phyloP scores from a whole-genome alignment of 1,140 invertebrate species.

The Papilio glaucus region DNA sequence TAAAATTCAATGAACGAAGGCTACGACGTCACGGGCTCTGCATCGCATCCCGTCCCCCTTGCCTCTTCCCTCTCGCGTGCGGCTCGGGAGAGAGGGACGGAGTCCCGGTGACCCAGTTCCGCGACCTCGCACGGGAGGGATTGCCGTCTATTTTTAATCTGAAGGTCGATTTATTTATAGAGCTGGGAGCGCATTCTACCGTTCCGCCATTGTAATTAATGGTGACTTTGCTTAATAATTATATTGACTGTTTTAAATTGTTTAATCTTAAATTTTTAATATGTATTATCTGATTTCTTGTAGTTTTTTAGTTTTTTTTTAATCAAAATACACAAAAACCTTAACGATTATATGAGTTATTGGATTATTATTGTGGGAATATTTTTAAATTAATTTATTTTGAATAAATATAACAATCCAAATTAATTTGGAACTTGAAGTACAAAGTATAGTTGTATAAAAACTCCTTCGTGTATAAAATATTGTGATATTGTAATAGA shows the following conservation, averaged over 20 bases:
- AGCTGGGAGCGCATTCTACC: slow-evolving; percentile 54
- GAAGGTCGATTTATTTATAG: slow-evolving; percentile 83
- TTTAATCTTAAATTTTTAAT: background rate
- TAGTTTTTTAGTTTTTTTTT: background rate
- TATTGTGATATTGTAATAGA: too few relatives aligned
- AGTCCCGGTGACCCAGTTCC: slow-evolving; percentile 73
- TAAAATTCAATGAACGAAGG: slow-evolving; percentile 79
- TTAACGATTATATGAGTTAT: too few relatives aligned
- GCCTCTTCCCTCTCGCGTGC: slow-evolving; percentile 26
- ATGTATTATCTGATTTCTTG: background rate
- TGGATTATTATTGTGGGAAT: too few relatives aligned
- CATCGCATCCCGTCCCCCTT: slow-evolving; percentile 56
- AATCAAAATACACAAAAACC: too few relatives aligned
- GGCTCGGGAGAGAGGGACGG: slow-evolving; percentile 53
- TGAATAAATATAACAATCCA: too few relatives aligned
- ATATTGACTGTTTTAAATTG: background rate
- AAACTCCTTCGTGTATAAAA: too few relatives aligned
- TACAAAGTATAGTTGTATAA: too few relatives aligned
- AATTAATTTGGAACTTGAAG: too few relatives aligned
- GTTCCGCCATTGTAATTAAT: slow-evolving; percentile 64
- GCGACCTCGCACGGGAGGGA: slow-evolving; percentile 76
- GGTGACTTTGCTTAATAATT: slow-evolving; percentile 22
- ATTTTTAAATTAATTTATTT: too few relatives aligned
- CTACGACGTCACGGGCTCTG: slow-evolving; percentile 71
- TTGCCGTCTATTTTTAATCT: slow-evolving; percentile 81